These are phyloP conservation scores for Danionella cerebrum DNA, from an alignment of 2,113 vertebrate species.

Conservation along the genomic window DNA sequence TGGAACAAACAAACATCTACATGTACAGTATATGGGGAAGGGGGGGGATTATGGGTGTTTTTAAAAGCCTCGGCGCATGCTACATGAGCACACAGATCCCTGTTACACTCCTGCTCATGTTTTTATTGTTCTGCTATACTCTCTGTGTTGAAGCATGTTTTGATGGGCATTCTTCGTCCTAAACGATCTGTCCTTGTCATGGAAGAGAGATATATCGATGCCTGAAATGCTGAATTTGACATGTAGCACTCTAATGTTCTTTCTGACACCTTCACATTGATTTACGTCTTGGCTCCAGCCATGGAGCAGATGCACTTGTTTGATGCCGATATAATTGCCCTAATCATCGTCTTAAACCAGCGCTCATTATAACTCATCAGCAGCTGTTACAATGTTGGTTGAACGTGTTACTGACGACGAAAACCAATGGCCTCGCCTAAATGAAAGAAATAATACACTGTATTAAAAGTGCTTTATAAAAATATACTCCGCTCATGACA, in stretches of 20 bases:
- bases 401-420: background rate
- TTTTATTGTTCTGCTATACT: slow-evolving; percentile 3
- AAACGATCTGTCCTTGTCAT: background rate
- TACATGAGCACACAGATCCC: background rate
- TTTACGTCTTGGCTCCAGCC: background rate
- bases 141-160: background rate
- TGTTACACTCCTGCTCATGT: background rate
- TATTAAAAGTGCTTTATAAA: background rate
- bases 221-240: background rate
- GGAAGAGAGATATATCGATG: background rate
- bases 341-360: background rate
- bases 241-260: background rate
- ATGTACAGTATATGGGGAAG: background rate
- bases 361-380: slow-evolving; percentile 1
- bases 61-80: background rate
- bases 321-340: background rate
- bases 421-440: background rate
- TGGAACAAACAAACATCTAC: background rate
- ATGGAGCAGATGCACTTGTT: background rate
- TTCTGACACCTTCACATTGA: background rate
- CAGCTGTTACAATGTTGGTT: background rate
- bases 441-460: background rate
- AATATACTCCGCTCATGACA: background rate
- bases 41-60: background rate
- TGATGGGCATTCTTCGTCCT: background rate